A percentile compares a stretch with the other conserved stretches of the same genome.
Evolutionary conservation across 2,113 vertebrate species (phyloP).

Genomic region (Nerophis lumbriciformis): DNA sequence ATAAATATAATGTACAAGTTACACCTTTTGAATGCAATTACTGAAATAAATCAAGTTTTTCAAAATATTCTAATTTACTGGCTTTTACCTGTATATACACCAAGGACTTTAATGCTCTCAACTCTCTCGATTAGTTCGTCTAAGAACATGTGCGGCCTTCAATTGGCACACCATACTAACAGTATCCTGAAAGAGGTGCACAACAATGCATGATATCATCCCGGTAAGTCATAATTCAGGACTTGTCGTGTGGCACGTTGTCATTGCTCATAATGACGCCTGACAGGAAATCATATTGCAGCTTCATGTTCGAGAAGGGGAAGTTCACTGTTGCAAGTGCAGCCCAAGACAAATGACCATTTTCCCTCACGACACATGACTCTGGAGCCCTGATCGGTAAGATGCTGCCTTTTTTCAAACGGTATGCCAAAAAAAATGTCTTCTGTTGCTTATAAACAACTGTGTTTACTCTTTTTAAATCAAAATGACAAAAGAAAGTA

Average conservation of each 20-base stretch:
- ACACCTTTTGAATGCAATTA: too few relatives aligned
- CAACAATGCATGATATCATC: not conserved
- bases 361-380: conserved; percentile 8
- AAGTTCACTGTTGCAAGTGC: conserved; percentile 26
- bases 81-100: too few relatives aligned
- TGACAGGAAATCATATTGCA: conserved; percentile 47
- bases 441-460: not conserved
- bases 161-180: too few relatives aligned
- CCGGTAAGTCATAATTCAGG: too few relatives aligned
- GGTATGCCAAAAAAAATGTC: not conserved
- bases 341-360: not conserved
- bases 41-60: too few relatives aligned
- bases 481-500: too few relatives aligned
- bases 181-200: not conserved
- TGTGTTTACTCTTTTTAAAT: too few relatives aligned
- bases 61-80: too few relatives aligned
- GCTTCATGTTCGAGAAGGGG: conserved; percentile 46
- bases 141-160: too few relatives aligned
- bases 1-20: too few relatives aligned
- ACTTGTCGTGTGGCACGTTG: conserved; percentile 15
- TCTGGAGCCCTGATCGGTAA: conserved; percentile 18
- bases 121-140: too few relatives aligned
- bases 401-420: conserved; percentile 12
- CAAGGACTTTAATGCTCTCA: too few relatives aligned
- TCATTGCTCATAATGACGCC: conserved; percentile 9